These are phyloP conservation scores for Myopa testacea DNA, from an alignment of 2,888 invertebrate genomes.

Conservation along the genomic window DNA sequence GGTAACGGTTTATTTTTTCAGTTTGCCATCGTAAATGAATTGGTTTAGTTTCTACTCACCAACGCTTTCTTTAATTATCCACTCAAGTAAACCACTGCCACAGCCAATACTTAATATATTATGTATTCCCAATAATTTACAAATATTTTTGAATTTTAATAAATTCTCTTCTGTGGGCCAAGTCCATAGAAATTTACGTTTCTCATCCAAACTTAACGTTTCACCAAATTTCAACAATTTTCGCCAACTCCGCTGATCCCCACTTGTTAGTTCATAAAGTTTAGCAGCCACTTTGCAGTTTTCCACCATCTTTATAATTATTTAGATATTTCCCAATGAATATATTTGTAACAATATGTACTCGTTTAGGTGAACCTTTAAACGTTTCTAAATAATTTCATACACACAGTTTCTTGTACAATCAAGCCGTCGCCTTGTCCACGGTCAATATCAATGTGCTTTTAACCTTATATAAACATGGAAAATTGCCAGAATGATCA, in stretches of 20 bases:
- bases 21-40: too few species aligned
- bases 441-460: conserved; percentile 35
- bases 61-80: conserved; percentile 77
- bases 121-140: conserved; percentile 68
- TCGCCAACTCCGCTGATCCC: conserved; percentile 66
- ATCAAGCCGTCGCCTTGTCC: conserved; percentile 8
- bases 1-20: too few species aligned
- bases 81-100: conserved; percentile 85
- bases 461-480: conserved; percentile 27
- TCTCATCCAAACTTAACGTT: conserved; percentile 56
- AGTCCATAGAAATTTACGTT: conserved; percentile 77
- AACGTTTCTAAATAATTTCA: neutral
- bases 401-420: neutral
- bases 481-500: conserved; percentile 35
- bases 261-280: conserved; percentile 52
- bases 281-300: conserved; percentile 6
- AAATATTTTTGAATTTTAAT: conserved; percentile 70
- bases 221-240: conserved; percentile 64
- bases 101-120: conserved; percentile 80
- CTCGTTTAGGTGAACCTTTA: neutral
- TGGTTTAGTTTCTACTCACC: conserved; percentile 67
- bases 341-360: neutral
- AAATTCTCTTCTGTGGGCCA: conserved; percentile 78
- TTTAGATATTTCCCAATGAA: neutral
- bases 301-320: conserved; percentile 15